phyloP scores from a whole-genome alignment of 2,113 vertebrate genomes.

The Notarius lentiginosus region DNA sequence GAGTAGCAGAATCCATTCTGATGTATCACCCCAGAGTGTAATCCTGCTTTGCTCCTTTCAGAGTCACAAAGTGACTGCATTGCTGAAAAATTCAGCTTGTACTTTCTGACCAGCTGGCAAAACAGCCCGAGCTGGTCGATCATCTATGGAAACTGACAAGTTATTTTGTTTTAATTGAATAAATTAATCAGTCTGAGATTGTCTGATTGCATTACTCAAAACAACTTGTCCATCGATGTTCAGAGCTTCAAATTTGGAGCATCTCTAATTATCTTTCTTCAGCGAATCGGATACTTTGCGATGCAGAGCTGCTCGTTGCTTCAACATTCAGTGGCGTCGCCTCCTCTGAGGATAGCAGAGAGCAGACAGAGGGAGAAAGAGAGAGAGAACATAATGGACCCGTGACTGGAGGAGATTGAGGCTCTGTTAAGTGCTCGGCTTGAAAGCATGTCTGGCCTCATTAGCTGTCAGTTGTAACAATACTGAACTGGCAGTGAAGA shows the following conservation, averaged over 20 bases:
- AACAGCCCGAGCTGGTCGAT: background rate
- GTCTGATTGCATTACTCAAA: background rate
- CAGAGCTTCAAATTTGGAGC: background rate
- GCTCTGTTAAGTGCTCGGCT: slow-evolving; percentile 78
- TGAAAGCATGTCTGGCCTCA: slow-evolving; percentile 91
- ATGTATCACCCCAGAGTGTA: background rate
- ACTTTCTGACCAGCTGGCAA: background rate
- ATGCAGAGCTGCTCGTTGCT: slow-evolving; percentile 48
- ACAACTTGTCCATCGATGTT: background rate
- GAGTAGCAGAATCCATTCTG: background rate
- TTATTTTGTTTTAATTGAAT: background rate
- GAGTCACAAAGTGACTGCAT: slow-evolving; percentile 26
- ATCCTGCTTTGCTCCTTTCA: slow-evolving; percentile 9
- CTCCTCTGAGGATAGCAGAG: slow-evolving; percentile 56
- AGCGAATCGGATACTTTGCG: slow-evolving; percentile 52
- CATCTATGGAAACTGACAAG: background rate
- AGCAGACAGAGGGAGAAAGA: slow-evolving; percentile 48
- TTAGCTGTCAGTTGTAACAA: slow-evolving; percentile 98
- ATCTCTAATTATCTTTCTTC: slow-evolving; percentile 42
- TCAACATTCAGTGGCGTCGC: slow-evolving; percentile 61
- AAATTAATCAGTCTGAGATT: background rate
- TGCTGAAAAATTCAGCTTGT: slow-evolving; percentile 7
- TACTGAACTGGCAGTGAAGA: slow-evolving; percentile 92
- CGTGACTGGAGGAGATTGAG: slow-evolving; percentile 79
- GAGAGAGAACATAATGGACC: slow-evolving; percentile 52